Evolutionary conservation across 92 coral and sea anemone genomes (phyloP).

Genomic region (Phenganax stokvisi): DNA sequence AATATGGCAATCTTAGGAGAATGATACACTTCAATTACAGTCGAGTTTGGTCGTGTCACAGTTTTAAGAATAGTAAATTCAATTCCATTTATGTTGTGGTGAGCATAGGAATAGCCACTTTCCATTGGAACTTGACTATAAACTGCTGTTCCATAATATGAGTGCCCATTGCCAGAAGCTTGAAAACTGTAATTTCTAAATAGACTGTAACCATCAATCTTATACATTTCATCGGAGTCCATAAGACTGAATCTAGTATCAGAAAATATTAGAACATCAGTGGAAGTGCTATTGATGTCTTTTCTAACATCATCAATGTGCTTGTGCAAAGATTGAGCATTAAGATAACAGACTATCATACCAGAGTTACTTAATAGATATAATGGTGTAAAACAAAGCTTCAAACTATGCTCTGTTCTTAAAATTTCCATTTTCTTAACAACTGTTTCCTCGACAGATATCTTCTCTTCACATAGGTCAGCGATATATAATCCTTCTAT

Average conservation of each 20-base stretch:
- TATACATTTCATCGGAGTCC: constrained; percentile 47
- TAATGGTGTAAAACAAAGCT: constrained; percentile 18
- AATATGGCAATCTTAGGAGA: constrained; percentile 54
- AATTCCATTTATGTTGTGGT: constrained; percentile 50
- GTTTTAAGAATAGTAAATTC: constrained; percentile 45
- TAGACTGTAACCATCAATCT: constrained; percentile 35
- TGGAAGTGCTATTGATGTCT: constrained; percentile 49
- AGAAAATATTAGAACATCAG: constrained; percentile 49
- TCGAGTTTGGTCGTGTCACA: constrained; percentile 49
- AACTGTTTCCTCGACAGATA: constrained; percentile 36
- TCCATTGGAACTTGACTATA: constrained; percentile 55
- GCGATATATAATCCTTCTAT: constrained; percentile 54
- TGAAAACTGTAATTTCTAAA: constrained; percentile 45
- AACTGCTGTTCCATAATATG: constrained; percentile 61
- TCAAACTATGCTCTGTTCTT: constrained; percentile 10
- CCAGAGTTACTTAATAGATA: neutral
- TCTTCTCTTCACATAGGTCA: constrained; percentile 60
- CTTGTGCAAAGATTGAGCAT: constrained; percentile 57
- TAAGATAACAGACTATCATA: constrained; percentile 41
- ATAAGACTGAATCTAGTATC: constrained; percentile 47
- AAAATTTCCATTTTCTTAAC: constrained; percentile 14
- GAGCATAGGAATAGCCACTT: constrained; percentile 57
- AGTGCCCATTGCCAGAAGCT: constrained; percentile 47
- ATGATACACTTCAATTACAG: constrained; percentile 45
- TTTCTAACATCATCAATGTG: constrained; percentile 49